Evolutionary conservation across 2,888 invertebrate genomes (phyloP), one percentile per base, ranked within the genome.

Genomic region (Scaeva pyrastri): DNA sequence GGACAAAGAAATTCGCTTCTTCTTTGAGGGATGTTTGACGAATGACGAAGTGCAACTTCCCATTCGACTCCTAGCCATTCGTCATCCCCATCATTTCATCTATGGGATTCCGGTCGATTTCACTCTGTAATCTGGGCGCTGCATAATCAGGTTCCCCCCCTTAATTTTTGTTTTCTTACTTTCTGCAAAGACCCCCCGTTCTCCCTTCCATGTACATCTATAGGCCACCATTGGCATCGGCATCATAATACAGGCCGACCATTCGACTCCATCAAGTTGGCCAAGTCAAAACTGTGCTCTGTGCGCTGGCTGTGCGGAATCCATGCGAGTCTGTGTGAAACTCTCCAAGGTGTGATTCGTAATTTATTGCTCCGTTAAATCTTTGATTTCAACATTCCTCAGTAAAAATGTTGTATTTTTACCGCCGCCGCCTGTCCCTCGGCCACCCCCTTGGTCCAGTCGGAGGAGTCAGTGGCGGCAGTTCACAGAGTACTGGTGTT

Each of bases 301-400:
- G 26, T 26, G 31, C 31, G 5, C 8, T 2, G 31, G 1, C 23
- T 26, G 26, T 55, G 31, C 26, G 11, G 19, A 19, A 19, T 48
- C 8, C 31, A 66, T 48, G 71, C n/a, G n/a, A 45, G 23, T n/a
- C 56, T 45, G 45, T 45, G 12, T 48, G 66, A 14, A 56, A 74
- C 48, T 71, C 68, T 78, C 71, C 71, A 52, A 84, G 84, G 84
- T 79, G 84, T 78, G 74, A 79, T 79, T 71, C 48, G 85, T 85
- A 68, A 85, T 85, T 85, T 85, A 85, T 80, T 80, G 76, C 80
- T 76, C 80, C 72, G 85, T 85, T 83, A 84, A 84, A 84, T 84
- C 84, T 84, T 80, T 72, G 80, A 80, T 85, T 85, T 85, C 80
- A 72, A 75, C 80, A 84, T 84, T 84, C 75, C 39, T 70, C 66